phyloP scores from a whole-genome alignment of 2,888 invertebrate species.

The Synanthedon tipuliformis region DNA sequence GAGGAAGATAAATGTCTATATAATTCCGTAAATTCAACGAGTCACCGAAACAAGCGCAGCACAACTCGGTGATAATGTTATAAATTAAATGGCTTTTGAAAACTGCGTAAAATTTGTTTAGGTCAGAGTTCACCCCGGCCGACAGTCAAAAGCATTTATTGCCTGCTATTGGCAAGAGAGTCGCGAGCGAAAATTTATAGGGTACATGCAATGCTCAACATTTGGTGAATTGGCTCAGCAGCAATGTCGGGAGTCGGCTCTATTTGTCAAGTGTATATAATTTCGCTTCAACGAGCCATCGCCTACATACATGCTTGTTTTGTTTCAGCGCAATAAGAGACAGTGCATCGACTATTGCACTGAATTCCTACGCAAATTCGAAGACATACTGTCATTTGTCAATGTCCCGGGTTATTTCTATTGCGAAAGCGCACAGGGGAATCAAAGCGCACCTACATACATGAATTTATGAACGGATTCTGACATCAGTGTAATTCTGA shows the following conservation, averaged over 20 bases:
- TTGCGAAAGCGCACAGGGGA: constrained; percentile 17
- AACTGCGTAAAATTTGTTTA: constrained; percentile 16
- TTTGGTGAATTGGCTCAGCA: constrained; percentile 37
- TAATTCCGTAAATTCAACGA: neutral
- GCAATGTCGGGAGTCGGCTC: constrained; percentile 20
- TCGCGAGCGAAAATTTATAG: constrained; percentile 34
- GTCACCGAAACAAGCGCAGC: neutral
- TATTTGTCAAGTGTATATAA: constrained; percentile 47
- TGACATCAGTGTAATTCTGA: neutral
- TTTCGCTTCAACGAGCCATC: constrained; percentile 29
- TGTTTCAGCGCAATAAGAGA: constrained; percentile 15
- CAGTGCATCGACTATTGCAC: constrained; percentile 13
- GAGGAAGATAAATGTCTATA: neutral
- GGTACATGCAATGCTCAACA: constrained; percentile 31
- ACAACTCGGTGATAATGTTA: neutral
- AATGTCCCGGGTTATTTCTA: constrained; percentile 25
- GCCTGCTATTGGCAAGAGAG: constrained; percentile 34
- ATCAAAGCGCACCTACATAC: constrained; percentile 21
- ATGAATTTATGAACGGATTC: neutral
- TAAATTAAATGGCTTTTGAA: constrained; percentile 1
- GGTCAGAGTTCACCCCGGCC: constrained; percentile 15
- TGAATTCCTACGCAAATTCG: constrained; percentile 20
- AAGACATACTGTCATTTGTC: constrained; percentile 26
- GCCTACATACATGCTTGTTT: constrained; percentile 16
- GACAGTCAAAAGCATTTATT: constrained; percentile 28